These are phyloP conservation scores for Phocides pigmalion DNA, from an alignment of 1,140 invertebrate species.

Conservation along the genomic window DNA sequence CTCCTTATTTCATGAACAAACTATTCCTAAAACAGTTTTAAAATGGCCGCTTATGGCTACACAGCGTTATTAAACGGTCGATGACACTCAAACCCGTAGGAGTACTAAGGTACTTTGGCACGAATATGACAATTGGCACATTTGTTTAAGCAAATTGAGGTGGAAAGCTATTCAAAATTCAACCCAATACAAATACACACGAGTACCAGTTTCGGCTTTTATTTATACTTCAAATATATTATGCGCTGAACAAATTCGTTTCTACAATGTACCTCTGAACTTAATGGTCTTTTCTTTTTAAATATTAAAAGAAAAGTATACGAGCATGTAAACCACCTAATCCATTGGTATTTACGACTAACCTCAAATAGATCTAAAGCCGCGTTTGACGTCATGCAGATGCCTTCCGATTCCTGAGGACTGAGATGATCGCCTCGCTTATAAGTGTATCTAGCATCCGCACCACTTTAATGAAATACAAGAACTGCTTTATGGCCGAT, in stretches of 20 bases:
- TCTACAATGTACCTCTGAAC: background rate
- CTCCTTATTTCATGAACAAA: background rate
- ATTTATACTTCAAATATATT: slow-evolving; percentile 29
- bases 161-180: slow-evolving; percentile 14
- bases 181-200: slow-evolving; percentile 12
- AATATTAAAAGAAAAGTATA: background rate
- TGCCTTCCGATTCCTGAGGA: no score
- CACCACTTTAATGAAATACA: no score
- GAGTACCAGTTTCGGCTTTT: slow-evolving; percentile 18
- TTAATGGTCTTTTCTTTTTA: background rate
- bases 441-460: no score
- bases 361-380: no score
- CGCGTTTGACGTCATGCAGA: no score
- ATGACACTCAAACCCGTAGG: slow-evolving; percentile 8
- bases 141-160: slow-evolving; percentile 23
- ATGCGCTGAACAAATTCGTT: slow-evolving; percentile 11
- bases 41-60: background rate
- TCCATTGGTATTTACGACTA: no score
- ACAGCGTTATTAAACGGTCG: slow-evolving; percentile 7
- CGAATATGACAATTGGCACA: slow-evolving; percentile 23
- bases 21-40: background rate
- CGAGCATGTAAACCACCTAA: no score
- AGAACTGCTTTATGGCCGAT: no score
- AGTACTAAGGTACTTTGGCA: slow-evolving; percentile 21
- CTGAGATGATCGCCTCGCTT: no score